Base-by-base conservation (phyloP, 2,113 vertebrate genomes). In the Rhea pennata region DNA sequence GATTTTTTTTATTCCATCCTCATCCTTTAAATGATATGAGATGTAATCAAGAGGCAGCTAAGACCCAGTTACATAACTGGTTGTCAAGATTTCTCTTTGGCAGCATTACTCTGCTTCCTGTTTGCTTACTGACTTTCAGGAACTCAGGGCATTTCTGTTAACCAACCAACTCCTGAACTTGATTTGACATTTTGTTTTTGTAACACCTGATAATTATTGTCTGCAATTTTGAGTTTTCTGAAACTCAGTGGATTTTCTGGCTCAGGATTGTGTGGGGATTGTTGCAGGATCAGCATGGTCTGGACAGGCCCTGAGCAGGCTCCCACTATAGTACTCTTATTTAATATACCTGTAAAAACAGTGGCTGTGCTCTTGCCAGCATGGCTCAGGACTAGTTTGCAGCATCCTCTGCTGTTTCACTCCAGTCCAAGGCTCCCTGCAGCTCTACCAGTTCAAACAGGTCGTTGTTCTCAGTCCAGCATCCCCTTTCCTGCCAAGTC, bases 31-130 rank as follows among this genome's bases (percentile, higher is more conserved):
- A 82, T 81, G 93, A 74, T 80, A 85, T 0, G 42, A 94, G 92
- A 93, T 88, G 86, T 83, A 90, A 96, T 96, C 77, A 83, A 73
- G 93, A 93, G 84, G 84, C 84, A 95, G 89, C 92, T 78, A 95
- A 91, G 89, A 78, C 84, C 46, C 1, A 1, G 54, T 96, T 96
- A 84, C 82, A 46, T 95, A 96, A 96, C 70, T 78, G 54, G 72
- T 81, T 93, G 92, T 94, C 95, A 94, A 92, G 90, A 86, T 91
- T 96, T 90, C 67, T 93, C 69, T 87, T 92, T 95, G 95, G 92
- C 88, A 93, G 48, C 4, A 0, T 64, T 84, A 56, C 56, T n/a
- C 59, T 27, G 31, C 6, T 3, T 84, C 64, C n/a, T 91, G 39
- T 93, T 93, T 85, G 51, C 74, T 24, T 12, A 44, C 42, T 72